A percentile compares a stretch with the other conserved stretches of the same genome.
Evolutionary conservation across 1,140 invertebrate genomes (phyloP).

Genomic region (Limonius californicus): DNA sequence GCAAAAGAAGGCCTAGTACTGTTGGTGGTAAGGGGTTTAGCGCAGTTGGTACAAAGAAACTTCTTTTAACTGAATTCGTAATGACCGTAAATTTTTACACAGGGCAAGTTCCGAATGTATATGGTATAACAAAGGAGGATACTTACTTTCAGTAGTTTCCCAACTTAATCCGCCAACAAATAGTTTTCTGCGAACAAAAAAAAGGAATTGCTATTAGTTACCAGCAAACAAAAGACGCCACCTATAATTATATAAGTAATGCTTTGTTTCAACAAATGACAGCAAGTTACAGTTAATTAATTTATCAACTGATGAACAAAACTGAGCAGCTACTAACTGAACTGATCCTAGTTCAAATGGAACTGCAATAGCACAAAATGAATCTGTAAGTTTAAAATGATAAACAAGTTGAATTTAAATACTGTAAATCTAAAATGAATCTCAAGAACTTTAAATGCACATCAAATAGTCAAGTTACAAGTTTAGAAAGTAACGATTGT

Average conservation of each 20-base stretch:
- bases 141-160: constrained; percentile 97
- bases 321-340: constrained; percentile 34
- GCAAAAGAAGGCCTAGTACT: too few species aligned
- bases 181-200: constrained; percentile 82
- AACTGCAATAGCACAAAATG: constrained; percentile 37
- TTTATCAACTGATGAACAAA: constrained; percentile 16
- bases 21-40: too few species aligned
- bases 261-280: constrained; percentile 1
- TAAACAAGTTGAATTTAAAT: constrained; percentile 3
- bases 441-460: constrained; percentile 2
- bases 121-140: too few species aligned
- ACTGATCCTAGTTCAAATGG: constrained; percentile 42
- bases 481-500: constrained; percentile 28
- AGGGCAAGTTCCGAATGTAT: too few species aligned
- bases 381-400: constrained; percentile 40
- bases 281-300: constrained; percentile 11
- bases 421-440: not conserved
- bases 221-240: not conserved
- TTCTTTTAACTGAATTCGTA: too few species aligned
- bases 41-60: too few species aligned
- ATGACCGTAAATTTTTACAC: too few species aligned
- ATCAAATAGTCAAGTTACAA: constrained; percentile 1
- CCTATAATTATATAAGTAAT: constrained; percentile 11
- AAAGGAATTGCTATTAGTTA: constrained; percentile 31
- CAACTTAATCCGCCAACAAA: constrained; percentile 97